Conservation (phyloP, 2,888 invertebrate genomes). For the Darwinula stevensoni region DNA sequence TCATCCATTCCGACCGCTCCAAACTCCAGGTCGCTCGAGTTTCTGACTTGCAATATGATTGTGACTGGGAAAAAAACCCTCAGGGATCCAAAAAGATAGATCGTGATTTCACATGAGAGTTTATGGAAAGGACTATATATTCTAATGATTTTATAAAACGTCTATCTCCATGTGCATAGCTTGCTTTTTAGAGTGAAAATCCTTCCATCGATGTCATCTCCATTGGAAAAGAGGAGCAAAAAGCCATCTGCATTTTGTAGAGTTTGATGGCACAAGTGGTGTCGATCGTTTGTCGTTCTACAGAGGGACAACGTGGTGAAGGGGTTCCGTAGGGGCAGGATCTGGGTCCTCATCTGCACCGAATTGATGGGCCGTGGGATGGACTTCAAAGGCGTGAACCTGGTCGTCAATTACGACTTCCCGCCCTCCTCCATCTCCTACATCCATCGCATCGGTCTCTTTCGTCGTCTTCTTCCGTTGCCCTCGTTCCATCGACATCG, state of each 20-base stretch:
- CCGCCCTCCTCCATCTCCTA: conserved; percentile 67
- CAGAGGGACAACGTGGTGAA: conserved; percentile 72
- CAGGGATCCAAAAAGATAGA: too few relatives aligned
- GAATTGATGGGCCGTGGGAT: conserved; percentile 89
- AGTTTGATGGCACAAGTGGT: too few relatives aligned
- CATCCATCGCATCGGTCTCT: conserved; percentile 45
- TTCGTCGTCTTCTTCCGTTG: not conserved
- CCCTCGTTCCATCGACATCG: not conserved
- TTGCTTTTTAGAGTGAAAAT: too few relatives aligned
- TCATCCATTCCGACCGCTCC: conserved; percentile 68
- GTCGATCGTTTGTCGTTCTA: too few relatives aligned
- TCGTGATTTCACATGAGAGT: too few relatives aligned
- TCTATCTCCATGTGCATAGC: too few relatives aligned
- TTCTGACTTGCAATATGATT: too few relatives aligned
- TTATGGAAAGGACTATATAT: too few relatives aligned
- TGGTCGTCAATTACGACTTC: conserved; percentile 92
- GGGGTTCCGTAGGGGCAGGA: conserved; percentile 63
- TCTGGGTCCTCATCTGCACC: conserved; percentile 88
- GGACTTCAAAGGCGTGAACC: conserved; percentile 82
- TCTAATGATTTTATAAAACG: not conserved
- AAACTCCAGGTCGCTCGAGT: conserved; percentile 56
- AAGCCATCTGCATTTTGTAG: too few relatives aligned
- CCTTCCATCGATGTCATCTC: too few relatives aligned
- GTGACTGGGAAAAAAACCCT: too few relatives aligned
- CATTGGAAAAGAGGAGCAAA: too few relatives aligned